Evolutionary conservation across 2,888 invertebrate genomes (phyloP).

Genomic region (Crocallis elinguaria): DNA sequence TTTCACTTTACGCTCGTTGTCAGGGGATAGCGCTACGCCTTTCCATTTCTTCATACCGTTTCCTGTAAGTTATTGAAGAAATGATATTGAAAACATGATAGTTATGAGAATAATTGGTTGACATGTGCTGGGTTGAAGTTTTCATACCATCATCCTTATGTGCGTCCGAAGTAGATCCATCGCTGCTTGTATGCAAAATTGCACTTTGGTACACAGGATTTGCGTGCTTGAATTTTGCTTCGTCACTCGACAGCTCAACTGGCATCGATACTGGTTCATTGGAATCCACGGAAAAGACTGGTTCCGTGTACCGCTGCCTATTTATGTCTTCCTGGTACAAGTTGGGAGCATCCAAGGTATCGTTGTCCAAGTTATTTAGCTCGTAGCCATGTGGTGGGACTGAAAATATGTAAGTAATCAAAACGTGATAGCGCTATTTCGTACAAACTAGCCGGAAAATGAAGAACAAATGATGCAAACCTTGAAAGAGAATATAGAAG

Average conservation of each 20-base stretch:
- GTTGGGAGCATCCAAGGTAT: conserved; percentile 86
- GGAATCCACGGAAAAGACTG: conserved; percentile 72
- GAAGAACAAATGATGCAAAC: conserved; percentile 19
- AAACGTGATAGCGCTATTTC: background rate
- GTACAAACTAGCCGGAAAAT: background rate
- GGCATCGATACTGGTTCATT: conserved; percentile 79
- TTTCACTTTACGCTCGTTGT: conserved; percentile 80
- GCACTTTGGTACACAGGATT: conserved; percentile 91
- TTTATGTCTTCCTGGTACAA: conserved; percentile 77
- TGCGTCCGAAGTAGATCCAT: conserved; percentile 61
- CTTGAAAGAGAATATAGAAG: conserved; percentile 23
- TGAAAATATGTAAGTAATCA: conserved; percentile 64
- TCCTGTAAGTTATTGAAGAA: conserved; percentile 49
- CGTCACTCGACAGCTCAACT: conserved; percentile 68
- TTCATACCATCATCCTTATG: conserved; percentile 76
- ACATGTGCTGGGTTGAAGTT: too few species aligned
- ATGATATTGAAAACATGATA: background rate
- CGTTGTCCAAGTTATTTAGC: conserved; percentile 87
- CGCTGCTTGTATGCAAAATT: conserved; percentile 84
- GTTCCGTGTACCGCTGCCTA: conserved; percentile 65
- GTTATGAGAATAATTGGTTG: too few species aligned
- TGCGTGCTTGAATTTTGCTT: conserved; percentile 87
- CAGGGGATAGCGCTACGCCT: conserved; percentile 89
- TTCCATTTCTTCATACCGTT: conserved; percentile 91
- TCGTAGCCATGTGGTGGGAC: conserved; percentile 88